Evolutionary conservation across 2,797 vertebrate species (phyloP), one percentile per base, ranked within the genome.

Genomic region (Pangasius macronema): DNA sequence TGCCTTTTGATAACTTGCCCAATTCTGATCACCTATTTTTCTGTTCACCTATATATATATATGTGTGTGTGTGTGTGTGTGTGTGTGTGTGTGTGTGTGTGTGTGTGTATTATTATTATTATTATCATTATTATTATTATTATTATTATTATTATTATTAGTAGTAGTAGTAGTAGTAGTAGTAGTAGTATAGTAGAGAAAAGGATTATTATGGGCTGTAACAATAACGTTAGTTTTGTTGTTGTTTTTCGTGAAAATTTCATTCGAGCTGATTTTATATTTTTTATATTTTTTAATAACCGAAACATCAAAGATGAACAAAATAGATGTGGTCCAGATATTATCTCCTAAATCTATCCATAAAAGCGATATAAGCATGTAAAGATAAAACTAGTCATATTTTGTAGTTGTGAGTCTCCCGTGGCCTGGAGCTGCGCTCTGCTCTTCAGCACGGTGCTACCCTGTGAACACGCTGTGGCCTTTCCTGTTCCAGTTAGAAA

Each of bases 401-500:
- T 51, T 63, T 82, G n/a, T 22, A 11, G 46, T 0, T 13, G 1
- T 39, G 14, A 9, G 36, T 63, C 36, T 61, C 36, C 24, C 14
- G 80, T 46, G 79, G 49, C 53, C 76, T 82, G 42, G 68, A 85
- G 81, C 67, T 84, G 70, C 46, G 73, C 67, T 83, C 65, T 84
- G 49, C 36, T 77, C 55, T 86, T 82, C 85, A 90, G 83, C 90
- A 82, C 42, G 89, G 84, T 67, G 68, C 86, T 85, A 87, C 89
- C 39, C 5, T 72, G 87, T 42, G 84, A 91, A 84, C 87, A 85
- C 70, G 63, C 86, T 82, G n/a, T 76, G 84, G 63, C 63, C 86
- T 89, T 92, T 91, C 90, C 93, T 91, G 88, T 73, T 89, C 67
- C 82, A 88, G 88, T 86, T 91, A 83, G 80, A 75, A 90, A 88